A percentile compares a stretch with the other conserved stretches of the same genome.
Evolutionary conservation across 2,797 vertebrate genomes (phyloP).

Genomic region (Melanotaenia pygmaea): DNA sequence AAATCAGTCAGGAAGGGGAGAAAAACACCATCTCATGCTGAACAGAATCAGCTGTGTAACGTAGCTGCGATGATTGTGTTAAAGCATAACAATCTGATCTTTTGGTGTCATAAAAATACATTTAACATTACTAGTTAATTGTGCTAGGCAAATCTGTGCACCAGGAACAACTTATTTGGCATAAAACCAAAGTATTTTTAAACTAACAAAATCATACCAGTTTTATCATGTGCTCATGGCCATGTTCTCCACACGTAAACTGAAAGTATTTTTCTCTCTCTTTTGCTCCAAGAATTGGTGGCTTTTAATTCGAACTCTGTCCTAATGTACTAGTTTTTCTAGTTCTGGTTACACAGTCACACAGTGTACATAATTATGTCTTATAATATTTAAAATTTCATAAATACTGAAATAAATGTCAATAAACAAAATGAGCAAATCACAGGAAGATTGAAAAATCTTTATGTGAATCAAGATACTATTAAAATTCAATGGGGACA

Average conservation of each 20-base stretch:
- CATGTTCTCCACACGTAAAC: not conserved
- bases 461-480: not conserved
- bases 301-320: not conserved
- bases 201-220: not conserved
- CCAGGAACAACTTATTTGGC: not conserved
- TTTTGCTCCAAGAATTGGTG: not conserved
- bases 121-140: no score
- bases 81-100: not conserved
- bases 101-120: not conserved
- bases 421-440: not conserved
- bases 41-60: not conserved
- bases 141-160: not conserved
- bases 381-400: no score
- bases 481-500: not conserved
- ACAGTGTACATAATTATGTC: no score
- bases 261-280: no score
- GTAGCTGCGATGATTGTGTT: not conserved
- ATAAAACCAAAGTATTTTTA: conserved; percentile 12
- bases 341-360: not conserved
- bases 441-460: not conserved
- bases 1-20: not conserved
- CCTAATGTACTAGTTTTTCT: no score
- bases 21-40: not conserved
- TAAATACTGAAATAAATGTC: not conserved
- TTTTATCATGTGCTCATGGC: not conserved